Conservation (phyloP, 1,140 invertebrate genomes). For the Pentalonia nigronervosa region DNA sequence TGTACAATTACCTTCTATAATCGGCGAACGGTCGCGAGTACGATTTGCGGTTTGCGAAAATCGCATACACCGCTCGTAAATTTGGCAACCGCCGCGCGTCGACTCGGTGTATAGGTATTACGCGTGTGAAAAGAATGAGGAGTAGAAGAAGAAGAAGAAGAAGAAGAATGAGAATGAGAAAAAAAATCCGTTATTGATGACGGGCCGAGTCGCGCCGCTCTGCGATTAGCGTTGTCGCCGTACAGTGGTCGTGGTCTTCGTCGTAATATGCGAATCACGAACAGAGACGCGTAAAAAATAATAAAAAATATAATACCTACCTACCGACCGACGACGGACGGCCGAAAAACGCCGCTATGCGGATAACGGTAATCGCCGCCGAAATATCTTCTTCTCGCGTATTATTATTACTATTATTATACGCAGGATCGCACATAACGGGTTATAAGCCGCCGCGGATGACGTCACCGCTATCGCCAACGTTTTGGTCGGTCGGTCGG, state of each 20-base stretch:
- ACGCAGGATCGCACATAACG: constrained; percentile 9
- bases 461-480: not conserved
- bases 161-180: not conserved
- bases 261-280: constrained; percentile 40
- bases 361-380: constrained; percentile 44
- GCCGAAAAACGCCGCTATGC: constrained; percentile 34
- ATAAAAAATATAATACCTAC: not conserved
- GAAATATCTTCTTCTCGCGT: constrained; percentile 43
- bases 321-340: not conserved
- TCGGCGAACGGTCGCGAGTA: not conserved
- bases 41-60: not conserved
- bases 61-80: not conserved
- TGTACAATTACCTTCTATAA: not conserved
- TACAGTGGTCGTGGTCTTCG: not conserved
- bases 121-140: not conserved
- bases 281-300: not conserved
- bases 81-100: not conserved
- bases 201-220: not conserved
- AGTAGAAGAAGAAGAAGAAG: not conserved
- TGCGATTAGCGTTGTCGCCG: not conserved
- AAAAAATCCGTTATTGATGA: not conserved
- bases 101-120: not conserved
- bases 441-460: constrained; percentile 6
- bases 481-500: constrained; percentile 41
- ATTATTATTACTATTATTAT: not conserved